Evolutionary conservation across 2,888 invertebrate genomes (phyloP), one percentile per base, ranked within the genome.

Genomic region (Hanleya hanleyi): DNA sequence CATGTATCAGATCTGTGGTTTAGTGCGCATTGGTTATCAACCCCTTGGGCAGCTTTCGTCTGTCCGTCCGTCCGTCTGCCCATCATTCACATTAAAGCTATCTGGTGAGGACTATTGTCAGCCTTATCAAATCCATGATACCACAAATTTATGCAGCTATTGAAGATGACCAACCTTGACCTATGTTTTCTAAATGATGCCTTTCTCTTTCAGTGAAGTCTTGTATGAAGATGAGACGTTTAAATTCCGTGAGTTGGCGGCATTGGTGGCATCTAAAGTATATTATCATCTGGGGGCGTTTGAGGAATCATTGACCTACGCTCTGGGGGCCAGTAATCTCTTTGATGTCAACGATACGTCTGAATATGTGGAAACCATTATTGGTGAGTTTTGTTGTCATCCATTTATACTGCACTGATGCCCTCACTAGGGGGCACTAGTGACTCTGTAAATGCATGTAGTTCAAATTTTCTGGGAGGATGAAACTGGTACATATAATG

Each of bases 231-330:
- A 98, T 88, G 94, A 95, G 87, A 92, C 92, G 96, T 99, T 91
- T 87, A 90, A 80, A 93, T 96, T 98, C 88, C 95, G 96, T 86
- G 95, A 97, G 87, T 92, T 98, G 69, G 99, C 99, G 67, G 98
- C 99, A 36, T 93, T 99, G 82, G 97, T 99, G 5, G 98, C 98
- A 6, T 99, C 98, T 82, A 99, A 99, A 92, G 97, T 98, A 0
- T 98, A 98, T 89, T 99, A 98, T 91, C 98, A 99, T 91, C 93
- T 99, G 79, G 98, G 98, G 38, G 96, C 98, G 0, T 99, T 97
- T 91, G 96, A 97, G 89, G 98, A 98, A 91, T 98, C 99, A 0
- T 91, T 99, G 78, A 96, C 96, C n/a, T 98, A 97, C 91, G 99
- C 99, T 33, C 92, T 99, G 26, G 97, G 98, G 26, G 98, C 99